Percentiles rank a stretch among this genome's conserved stretches.
Evolutionary conservation across 2,888 invertebrate genomes (phyloP).

Genomic region (Lutraria lutraria): DNA sequence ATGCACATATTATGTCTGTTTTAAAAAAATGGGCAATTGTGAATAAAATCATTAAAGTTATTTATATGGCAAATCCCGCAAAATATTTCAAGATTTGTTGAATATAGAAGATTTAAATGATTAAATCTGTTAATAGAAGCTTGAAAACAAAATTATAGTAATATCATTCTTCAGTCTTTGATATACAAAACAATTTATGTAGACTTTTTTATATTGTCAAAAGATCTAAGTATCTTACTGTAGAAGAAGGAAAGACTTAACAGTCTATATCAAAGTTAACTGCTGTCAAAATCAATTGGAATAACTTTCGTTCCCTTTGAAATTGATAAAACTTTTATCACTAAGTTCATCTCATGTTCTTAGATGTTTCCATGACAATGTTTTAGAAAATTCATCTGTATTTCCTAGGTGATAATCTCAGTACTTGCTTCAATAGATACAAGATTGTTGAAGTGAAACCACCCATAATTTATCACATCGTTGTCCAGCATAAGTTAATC

Average conservation of each 20-base stretch:
- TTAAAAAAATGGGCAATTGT: too few species aligned
- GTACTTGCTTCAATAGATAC: not conserved
- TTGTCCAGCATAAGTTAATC: conserved; percentile 18
- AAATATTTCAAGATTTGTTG: too few species aligned
- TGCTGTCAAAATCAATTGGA: not conserved
- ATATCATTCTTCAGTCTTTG: too few species aligned
- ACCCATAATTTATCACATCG: conserved; percentile 52
- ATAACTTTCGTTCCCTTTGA: not conserved
- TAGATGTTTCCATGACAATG: not conserved
- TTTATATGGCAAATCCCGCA: too few species aligned
- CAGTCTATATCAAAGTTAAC: not conserved
- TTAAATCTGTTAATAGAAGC: too few species aligned
- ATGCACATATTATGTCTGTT: too few species aligned
- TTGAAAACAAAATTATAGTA: too few species aligned
- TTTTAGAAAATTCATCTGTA: conserved; percentile 1
- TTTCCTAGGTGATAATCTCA: not conserved
- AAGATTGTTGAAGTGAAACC: conserved; percentile 27
- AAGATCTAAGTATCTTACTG: not conserved
- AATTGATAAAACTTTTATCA: conserved; percentile 7
- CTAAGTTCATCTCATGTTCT: not conserved
- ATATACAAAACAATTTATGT: too few species aligned
- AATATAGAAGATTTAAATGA: too few species aligned
- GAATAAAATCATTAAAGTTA: too few species aligned
- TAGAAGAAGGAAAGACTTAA: not conserved
- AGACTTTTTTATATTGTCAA: too few species aligned